Conservation (phyloP, 92 coral and sea anemone genomes). For the Actinostola sp. region DNA sequence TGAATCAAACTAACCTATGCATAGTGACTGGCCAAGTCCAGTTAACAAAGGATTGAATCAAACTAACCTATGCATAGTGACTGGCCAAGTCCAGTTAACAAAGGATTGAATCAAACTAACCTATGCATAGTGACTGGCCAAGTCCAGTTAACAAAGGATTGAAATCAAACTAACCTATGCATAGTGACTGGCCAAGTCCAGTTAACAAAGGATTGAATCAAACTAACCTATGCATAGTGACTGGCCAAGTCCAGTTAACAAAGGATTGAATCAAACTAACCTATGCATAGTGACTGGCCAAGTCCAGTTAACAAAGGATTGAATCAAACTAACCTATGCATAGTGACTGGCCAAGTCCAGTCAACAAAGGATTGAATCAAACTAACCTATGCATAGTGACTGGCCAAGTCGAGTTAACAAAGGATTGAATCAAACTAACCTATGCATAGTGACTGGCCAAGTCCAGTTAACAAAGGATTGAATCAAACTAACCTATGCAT, state of each 20-base stretch:
- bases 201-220: no score
- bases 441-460: conserved; percentile 94
- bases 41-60: no score
- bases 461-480: conserved; percentile 68
- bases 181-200: conserved; percentile 92
- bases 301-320: conserved; percentile 74
- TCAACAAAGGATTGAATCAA: no score
- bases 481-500: conserved; percentile 91
- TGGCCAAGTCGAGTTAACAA: conserved; percentile 87
- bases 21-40: conserved; percentile 92
- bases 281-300: conserved; percentile 95
- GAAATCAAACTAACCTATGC: conserved; percentile 93
- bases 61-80: conserved; percentile 90
- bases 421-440: no score
- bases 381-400: conserved; percentile 91
- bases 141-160: conserved; percentile 74
- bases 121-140: conserved; percentile 95
- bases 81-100: conserved; percentile 86
- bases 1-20: conserved; percentile 93
- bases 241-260: conserved; percentile 86
- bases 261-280: no score
- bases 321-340: conserved; percentile 94
- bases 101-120: no score
- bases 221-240: conserved; percentile 90
- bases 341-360: conserved; percentile 90